Base-by-base conservation (phyloP, 2,797 vertebrate species). In the Leptatherina wallacei region DNA sequence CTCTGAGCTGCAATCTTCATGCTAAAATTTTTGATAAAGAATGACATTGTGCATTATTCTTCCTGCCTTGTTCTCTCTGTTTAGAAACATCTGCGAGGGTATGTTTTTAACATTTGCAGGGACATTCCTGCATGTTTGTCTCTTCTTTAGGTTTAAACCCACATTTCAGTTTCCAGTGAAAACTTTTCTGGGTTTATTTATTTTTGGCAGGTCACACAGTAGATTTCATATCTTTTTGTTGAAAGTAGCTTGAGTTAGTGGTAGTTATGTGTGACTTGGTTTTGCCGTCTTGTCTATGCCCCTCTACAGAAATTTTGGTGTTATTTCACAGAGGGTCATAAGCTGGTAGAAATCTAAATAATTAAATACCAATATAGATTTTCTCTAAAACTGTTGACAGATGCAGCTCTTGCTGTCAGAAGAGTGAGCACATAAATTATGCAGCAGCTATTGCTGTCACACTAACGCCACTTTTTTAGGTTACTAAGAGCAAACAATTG, bases 401-500 rank as follows among this genome's bases (percentile, higher is more conserved):
- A 11, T 83, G 82, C 27, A 42, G 61, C 77, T 85, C 73, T 82
- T 84, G 90, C 87, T 87, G 88, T 85, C 72, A 69, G 80, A 85
- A 70, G 76, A 91, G 79, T 68, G 65, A 88, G 84, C 30, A 36
- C 77, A 89, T 93, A 77, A 93, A 93, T 92, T 84, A 90, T 93
- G 82, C 86, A 87, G 73, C 72, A 81, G 87, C 77, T 74, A 70
- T 88, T 85, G 78, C 86, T 85, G 78, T 86, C 81, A 86, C 74
- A 69, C 71, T 78, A 70, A 68, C 69, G 47, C 65, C 36, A 60
- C 57, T 69, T 82, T 68, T 84, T 65, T 68, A 71, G 59, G 22
- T 70, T 79, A 73, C 69, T 80, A 83, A 86, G 80, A 85, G 82
- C 62, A 67, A 69, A 71, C 33, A 42, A 60, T 85, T 81, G 66